phyloP scores from a whole-genome alignment of 2,797 vertebrate species.

The Gambelia wislizenii region DNA sequence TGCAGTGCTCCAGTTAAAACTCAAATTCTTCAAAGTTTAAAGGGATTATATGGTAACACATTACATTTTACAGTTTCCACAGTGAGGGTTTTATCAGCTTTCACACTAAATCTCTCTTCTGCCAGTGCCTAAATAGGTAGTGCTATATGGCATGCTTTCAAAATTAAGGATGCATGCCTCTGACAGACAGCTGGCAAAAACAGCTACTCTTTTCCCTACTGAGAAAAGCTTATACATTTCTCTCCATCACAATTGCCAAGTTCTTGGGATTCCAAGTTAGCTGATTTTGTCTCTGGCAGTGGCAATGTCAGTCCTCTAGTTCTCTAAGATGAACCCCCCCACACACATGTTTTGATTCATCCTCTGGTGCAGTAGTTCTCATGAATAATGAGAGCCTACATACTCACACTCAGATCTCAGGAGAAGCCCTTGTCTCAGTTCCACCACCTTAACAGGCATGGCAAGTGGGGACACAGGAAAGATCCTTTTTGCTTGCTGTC shows the following conservation, averaged over 20 bases:
- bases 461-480: no score
- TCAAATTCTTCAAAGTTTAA: slow-evolving; percentile 43
- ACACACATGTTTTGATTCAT: neutral
- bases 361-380: no score
- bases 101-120: slow-evolving; percentile 10
- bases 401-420: no score
- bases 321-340: neutral
- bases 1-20: slow-evolving; percentile 42
- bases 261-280: neutral
- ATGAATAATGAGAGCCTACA: no score
- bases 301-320: neutral
- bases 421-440: no score
- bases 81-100: slow-evolving; percentile 37
- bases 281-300: neutral
- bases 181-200: neutral
- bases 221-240: neutral
- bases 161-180: neutral
- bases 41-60: slow-evolving; percentile 36
- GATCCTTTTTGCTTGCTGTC: no score
- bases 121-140: neutral
- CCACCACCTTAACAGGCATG: no score
- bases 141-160: neutral
- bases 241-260: no score
- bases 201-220: neutral
- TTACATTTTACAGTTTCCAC: slow-evolving; percentile 49